Evolutionary conservation across 2,113 vertebrate genomes (phyloP).

Genomic region (Arvicanthis niloticus): DNA sequence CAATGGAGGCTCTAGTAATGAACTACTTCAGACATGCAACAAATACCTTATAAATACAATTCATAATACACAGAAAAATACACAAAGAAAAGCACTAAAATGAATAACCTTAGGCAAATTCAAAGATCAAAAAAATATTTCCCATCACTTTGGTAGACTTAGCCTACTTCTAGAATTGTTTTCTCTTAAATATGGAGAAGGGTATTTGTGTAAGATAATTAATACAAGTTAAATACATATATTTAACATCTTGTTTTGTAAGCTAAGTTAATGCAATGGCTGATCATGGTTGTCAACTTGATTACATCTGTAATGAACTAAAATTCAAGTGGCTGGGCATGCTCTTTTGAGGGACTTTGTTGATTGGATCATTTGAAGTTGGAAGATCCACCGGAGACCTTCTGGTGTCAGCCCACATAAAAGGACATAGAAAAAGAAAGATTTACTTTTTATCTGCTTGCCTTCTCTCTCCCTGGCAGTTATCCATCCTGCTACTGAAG

Average conservation of each 20-base stretch:
- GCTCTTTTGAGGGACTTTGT: neutral
- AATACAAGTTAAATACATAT: neutral
- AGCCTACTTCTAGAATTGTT: neutral
- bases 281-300: neutral
- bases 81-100: neutral
- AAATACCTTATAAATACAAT: conserved; percentile 27
- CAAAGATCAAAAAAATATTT: neutral
- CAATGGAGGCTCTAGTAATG: neutral
- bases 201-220: neutral
- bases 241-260: conserved; percentile 26
- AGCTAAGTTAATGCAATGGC: neutral
- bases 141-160: neutral
- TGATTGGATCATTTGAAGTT: neutral
- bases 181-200: conserved; percentile 21
- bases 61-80: neutral
- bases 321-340: neutral
- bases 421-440: neutral
- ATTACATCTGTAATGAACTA: neutral
- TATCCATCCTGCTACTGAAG: neutral
- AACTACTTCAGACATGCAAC: neutral
- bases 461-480: neutral
- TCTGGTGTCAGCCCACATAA: neutral
- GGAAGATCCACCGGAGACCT: neutral
- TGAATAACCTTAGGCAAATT: neutral
- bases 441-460: neutral